A percentile compares a stretch with the other conserved stretches of the same genome.
phyloP scores from a whole-genome alignment of 2,888 invertebrate species.

The Drosophila anomelani region DNA sequence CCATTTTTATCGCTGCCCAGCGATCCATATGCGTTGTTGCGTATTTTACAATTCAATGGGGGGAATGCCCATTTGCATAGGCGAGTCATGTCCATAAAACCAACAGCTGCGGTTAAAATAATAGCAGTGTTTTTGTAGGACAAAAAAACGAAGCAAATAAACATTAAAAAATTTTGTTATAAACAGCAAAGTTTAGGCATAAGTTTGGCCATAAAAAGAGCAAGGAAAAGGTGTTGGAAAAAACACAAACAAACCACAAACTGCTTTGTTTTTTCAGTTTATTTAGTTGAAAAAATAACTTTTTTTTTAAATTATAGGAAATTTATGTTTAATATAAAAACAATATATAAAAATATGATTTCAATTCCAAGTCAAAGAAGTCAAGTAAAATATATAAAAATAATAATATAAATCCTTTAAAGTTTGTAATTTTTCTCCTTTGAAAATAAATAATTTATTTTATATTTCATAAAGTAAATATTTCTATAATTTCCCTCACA shows the following conservation, averaged over 20 bases:
- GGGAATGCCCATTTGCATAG: constrained; percentile 63
- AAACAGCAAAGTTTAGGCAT: no score
- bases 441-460: neutral
- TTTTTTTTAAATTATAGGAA: neutral
- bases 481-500: neutral
- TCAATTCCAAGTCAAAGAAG: neutral
- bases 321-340: neutral
- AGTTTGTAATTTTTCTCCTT: neutral
- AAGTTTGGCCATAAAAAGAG: neutral
- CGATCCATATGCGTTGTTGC: constrained; percentile 60
- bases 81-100: constrained; percentile 24
- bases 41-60: constrained; percentile 75
- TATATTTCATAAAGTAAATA: neutral
- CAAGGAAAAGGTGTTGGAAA: neutral
- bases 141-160: constrained; percentile 30
- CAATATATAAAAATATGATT: neutral
- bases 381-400: neutral
- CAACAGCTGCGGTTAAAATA: constrained; percentile 26
- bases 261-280: neutral
- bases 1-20: constrained; percentile 34
- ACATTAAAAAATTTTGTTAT: neutral
- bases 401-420: neutral
- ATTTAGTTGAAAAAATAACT: neutral
- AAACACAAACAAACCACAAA: no score
- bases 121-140: neutral